Conservation (phyloP, 64 coral and sea anemone species). For the Pocillopora verrucosa region DNA sequence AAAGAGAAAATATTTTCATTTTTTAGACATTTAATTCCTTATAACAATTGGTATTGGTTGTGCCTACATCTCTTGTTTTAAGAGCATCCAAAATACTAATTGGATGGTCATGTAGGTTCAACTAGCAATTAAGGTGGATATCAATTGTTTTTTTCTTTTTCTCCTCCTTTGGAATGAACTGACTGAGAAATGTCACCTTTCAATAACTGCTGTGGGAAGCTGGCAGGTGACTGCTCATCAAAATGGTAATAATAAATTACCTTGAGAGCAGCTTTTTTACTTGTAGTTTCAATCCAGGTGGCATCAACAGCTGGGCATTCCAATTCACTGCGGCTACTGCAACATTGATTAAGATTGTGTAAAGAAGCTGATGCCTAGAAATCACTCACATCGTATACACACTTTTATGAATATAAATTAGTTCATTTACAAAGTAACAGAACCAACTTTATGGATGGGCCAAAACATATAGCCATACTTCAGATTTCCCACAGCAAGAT, state of each 20-base stretch:
- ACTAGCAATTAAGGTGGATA: no score
- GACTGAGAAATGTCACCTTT: neutral
- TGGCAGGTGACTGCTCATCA: no score
- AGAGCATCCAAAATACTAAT: no score
- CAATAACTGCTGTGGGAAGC: no score
- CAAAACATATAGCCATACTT: no score
- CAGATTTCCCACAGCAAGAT: no score
- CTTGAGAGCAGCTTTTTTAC: slow-evolving; percentile 94
- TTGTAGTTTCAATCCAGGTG: slow-evolving; percentile 93
- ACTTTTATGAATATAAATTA: neutral
- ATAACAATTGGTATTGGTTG: no score
- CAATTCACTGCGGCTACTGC: slow-evolving; percentile 45
- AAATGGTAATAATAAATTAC: slow-evolving; percentile 10
- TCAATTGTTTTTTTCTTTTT: no score
- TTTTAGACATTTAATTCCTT: neutral
- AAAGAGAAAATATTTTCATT: neutral
- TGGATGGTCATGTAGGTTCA: no score
- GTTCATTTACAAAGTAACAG: neutral
- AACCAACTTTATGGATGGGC: no score
- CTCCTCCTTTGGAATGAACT: no score
- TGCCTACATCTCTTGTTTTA: no score
- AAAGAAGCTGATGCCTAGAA: neutral
- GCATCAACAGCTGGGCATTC: slow-evolving; percentile 63
- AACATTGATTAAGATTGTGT: neutral
- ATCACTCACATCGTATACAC: neutral